A percentile compares a stretch with the other conserved stretches of the same genome.
Evolutionary conservation across 2,113 vertebrate species (phyloP).

Genomic region (Anolis carolinensis): DNA sequence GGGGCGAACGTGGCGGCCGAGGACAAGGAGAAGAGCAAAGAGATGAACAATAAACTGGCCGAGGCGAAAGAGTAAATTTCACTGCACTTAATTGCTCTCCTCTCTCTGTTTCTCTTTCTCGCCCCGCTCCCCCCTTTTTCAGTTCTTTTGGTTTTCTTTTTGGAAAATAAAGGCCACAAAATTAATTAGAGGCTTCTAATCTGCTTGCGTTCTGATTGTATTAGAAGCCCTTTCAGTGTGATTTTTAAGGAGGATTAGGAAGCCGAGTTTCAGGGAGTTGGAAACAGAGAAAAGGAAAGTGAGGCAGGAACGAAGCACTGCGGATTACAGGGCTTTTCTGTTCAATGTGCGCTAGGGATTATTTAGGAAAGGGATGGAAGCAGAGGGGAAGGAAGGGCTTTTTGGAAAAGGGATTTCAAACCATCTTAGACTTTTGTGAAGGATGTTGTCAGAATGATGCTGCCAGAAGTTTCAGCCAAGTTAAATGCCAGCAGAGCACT

Average conservation of each 20-base stretch:
- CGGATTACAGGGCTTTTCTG: conserved; percentile 24
- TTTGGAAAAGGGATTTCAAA: too few species aligned
- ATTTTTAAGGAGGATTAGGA: conserved; percentile 71
- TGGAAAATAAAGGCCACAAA: conserved; percentile 89
- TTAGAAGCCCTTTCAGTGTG: conserved; percentile 70
- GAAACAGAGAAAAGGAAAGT: conserved; percentile 31
- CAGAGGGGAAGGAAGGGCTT: too few species aligned
- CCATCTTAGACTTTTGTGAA: too few species aligned
- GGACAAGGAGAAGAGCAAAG: conserved; percentile 97
- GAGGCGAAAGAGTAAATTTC: conserved; percentile 99
- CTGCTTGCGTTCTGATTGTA: conserved; percentile 74
- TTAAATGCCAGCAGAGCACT: too few species aligned
- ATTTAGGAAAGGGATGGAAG: not conserved
- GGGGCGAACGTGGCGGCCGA: conserved; percentile 74
- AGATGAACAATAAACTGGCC: conserved; percentile 99
- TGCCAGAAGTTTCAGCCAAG: not conserved
- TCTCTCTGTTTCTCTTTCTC: conserved; percentile 3
- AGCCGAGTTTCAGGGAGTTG: conserved; percentile 61
- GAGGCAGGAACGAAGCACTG: conserved; percentile 36
- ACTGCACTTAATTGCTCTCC: conserved; percentile 84
- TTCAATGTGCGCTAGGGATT: not conserved
- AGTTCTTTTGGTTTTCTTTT: conserved; percentile 25
- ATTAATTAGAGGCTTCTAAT: conserved; percentile 85
- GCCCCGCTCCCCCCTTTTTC: not conserved
- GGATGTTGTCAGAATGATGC: not conserved